These are phyloP conservation scores for Anolis carolinensis DNA, from an alignment of 2,113 vertebrate species.

Conservation along the genomic window DNA sequence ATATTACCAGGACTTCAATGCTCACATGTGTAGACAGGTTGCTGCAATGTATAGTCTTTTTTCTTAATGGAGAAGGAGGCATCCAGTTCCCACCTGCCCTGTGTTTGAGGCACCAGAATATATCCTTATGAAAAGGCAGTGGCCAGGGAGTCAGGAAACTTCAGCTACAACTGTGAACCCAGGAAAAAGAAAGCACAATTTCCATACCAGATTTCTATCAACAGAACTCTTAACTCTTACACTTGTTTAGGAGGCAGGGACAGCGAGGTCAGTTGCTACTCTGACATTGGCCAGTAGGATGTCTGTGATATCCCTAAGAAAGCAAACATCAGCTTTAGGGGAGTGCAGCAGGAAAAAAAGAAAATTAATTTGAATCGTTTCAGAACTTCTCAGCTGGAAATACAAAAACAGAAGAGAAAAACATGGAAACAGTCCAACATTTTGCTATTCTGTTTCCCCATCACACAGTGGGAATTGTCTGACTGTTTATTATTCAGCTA, in stretches of 20 bases:
- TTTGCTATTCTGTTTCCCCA: background rate
- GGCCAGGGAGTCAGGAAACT: no score
- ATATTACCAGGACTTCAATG: background rate
- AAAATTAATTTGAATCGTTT: background rate
- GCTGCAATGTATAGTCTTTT: no score
- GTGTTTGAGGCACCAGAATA: no score
- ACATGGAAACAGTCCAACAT: slow-evolving; percentile 14
- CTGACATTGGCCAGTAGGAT: no score
- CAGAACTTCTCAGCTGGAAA: background rate
- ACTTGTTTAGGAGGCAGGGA: background rate
- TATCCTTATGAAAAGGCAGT: no score
- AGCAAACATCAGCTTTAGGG: background rate
- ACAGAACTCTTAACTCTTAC: background rate
- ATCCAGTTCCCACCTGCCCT: no score
- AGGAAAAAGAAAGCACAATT: no score
- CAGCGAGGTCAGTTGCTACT: background rate
- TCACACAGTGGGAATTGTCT: slow-evolving; percentile 18
- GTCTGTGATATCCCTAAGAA: background rate
- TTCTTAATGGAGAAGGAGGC: no score
- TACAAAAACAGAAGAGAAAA: slow-evolving; percentile 26
- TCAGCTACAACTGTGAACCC: no score
- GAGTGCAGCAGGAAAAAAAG: background rate
- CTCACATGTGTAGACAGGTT: no score
- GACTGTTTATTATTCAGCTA: slow-evolving; percentile 26
- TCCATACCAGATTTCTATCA: no score